A percentile compares a stretch with the other conserved stretches of the same genome.
Conservation (phyloP, 2,113 vertebrate species). For the Talpa occidentalis region DNA sequence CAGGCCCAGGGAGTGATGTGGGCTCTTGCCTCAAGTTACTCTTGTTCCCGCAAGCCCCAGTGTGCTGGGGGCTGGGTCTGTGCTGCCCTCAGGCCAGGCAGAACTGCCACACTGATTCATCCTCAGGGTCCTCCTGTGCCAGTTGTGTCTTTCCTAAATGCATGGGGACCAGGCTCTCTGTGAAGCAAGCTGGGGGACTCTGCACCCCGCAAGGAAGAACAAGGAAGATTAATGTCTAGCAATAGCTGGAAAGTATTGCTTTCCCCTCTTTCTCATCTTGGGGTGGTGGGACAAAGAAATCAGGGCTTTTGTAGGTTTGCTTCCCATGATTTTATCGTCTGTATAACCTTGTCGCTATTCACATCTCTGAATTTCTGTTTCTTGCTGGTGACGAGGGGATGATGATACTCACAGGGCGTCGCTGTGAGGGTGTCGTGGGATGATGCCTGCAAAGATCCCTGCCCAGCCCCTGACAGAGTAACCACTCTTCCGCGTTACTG, state of each 20-base stretch:
- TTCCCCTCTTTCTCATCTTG: accelerated
- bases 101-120: accelerated
- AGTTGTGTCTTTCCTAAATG: background rate
- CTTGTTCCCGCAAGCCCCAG: too few relatives aligned
- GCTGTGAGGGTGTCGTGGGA: accelerated
- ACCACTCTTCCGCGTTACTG: background rate
- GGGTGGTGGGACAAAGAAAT: accelerated
- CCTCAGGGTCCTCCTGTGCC: background rate
- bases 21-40: background rate
- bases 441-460: accelerated
- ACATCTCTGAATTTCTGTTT: background rate
- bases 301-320: background rate
- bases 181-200: accelerated
- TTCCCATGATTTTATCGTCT: background rate
- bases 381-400: too few relatives aligned
- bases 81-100: too few relatives aligned
- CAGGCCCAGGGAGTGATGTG: too few relatives aligned
- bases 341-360: accelerated
- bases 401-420: accelerated
- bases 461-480: background rate
- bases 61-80: background rate
- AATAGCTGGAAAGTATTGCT: background rate
- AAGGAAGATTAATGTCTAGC: background rate
- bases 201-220: background rate
- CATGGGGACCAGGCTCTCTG: accelerated